Conservation (phyloP, 2,113 vertebrate genomes). For the Origma solitaria region DNA sequence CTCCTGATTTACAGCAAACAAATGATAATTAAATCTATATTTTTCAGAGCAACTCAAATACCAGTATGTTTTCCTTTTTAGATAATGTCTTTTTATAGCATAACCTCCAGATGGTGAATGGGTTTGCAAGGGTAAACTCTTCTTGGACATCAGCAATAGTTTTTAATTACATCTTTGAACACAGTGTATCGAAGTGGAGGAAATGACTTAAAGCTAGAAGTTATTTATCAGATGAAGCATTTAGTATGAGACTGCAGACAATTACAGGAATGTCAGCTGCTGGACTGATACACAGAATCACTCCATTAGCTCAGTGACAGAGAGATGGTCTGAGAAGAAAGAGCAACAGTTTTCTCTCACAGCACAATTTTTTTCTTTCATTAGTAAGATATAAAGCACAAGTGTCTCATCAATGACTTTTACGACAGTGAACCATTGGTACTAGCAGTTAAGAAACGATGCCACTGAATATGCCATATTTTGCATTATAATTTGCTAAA, state of each 20-base stretch:
- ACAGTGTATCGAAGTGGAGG: conserved; percentile 4
- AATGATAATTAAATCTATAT: background rate
- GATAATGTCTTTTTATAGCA: background rate
- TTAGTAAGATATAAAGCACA: background rate
- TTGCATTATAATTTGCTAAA: background rate
- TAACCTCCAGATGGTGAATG: background rate
- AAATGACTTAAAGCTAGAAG: conserved; percentile 39
- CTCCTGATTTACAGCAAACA: background rate
- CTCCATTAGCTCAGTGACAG: background rate
- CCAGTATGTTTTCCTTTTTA: background rate
- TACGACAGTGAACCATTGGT: background rate
- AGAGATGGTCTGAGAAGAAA: background rate
- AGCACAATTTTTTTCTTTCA: background rate
- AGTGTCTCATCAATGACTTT: background rate
- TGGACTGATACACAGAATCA: background rate
- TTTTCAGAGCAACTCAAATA: background rate
- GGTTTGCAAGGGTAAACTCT: background rate
- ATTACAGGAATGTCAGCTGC: conserved; percentile 20
- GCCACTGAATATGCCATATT: background rate
- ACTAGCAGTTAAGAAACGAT: background rate
- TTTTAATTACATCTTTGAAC: conserved; percentile 40
- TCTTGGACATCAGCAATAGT: background rate
- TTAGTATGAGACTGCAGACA: conserved; percentile 6
- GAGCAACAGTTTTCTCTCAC: background rate
- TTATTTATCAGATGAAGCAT: conserved; percentile 16